These are phyloP conservation scores for Phaenicophaeus curvirostris DNA, from an alignment of 2,797 vertebrate species.

Conservation along the genomic window DNA sequence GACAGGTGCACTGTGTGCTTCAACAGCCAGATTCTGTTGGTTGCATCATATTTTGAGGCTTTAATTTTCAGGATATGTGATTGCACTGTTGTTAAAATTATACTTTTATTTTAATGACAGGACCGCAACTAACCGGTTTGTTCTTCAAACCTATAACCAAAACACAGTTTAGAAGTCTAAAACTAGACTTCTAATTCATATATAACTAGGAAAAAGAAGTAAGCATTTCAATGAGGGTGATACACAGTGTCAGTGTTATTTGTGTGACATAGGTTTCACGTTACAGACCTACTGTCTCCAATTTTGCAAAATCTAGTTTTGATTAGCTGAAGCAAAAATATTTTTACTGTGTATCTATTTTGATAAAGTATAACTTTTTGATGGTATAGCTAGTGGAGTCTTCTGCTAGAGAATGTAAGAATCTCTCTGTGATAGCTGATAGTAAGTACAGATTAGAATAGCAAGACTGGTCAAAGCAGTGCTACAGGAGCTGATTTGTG, in stretches of 20 bases:
- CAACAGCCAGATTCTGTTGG: background rate
- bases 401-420: background rate
- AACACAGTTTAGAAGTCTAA: background rate
- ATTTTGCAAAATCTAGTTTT: background rate
- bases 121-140: background rate
- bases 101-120: background rate
- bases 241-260: background rate
- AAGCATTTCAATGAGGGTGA: background rate
- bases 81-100: background rate
- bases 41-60: background rate
- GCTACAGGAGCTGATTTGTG: background rate
- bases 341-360: background rate
- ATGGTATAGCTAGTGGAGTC: background rate
- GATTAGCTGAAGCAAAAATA: background rate
- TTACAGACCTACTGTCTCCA: background rate
- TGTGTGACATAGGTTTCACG: background rate
- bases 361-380: background rate
- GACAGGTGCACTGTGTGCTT: background rate
- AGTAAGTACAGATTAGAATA: background rate
- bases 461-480: background rate
- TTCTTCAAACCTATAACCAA: background rate
- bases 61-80: background rate
- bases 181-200: background rate
- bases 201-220: background rate
- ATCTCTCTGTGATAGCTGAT: background rate